These are phyloP conservation scores for Melanogrammus aeglefinus DNA, from an alignment of 2,797 vertebrate species.

Conservation along the genomic window DNA sequence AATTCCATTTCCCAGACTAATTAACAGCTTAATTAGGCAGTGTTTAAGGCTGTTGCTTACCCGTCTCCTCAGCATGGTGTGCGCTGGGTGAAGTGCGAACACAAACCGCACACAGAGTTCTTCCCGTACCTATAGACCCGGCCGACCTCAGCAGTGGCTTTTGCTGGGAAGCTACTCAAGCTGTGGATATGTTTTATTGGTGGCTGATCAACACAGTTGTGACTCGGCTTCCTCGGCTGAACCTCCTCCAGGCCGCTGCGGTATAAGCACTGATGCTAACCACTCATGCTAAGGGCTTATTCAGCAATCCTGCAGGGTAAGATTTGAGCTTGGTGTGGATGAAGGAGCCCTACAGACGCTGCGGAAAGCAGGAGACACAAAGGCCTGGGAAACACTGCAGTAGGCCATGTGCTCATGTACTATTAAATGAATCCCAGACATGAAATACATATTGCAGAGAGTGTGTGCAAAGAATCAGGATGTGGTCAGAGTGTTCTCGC, in stretches of 20 bases:
- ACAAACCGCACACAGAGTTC: not conserved
- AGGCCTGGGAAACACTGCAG: too few species aligned
- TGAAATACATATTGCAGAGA: not conserved
- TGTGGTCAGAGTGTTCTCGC: not conserved
- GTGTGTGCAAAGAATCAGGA: not conserved
- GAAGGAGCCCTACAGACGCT: too few species aligned
- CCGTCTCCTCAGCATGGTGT: slow-evolving; percentile 8
- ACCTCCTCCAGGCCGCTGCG: too few species aligned
- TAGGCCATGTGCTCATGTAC: not conserved
- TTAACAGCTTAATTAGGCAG: slow-evolving; percentile 33
- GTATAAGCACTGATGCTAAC: too few species aligned
- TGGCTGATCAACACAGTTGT: not conserved
- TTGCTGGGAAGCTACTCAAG: not conserved
- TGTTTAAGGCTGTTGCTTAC: slow-evolving; percentile 25
- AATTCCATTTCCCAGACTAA: slow-evolving; percentile 29
- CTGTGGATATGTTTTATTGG: too few species aligned
- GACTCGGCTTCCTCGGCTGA: not conserved
- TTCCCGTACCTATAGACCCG: not conserved
- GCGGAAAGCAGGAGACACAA: too few species aligned
- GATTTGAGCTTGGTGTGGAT: too few species aligned
- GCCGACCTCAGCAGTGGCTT: too few species aligned
- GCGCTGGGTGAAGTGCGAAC: not conserved
- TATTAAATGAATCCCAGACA: not conserved
- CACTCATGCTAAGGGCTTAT: too few species aligned
- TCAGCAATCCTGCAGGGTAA: too few species aligned